Base-by-base conservation (phyloP, 2,113 vertebrate species). In the Leuciscus idus region DNA sequence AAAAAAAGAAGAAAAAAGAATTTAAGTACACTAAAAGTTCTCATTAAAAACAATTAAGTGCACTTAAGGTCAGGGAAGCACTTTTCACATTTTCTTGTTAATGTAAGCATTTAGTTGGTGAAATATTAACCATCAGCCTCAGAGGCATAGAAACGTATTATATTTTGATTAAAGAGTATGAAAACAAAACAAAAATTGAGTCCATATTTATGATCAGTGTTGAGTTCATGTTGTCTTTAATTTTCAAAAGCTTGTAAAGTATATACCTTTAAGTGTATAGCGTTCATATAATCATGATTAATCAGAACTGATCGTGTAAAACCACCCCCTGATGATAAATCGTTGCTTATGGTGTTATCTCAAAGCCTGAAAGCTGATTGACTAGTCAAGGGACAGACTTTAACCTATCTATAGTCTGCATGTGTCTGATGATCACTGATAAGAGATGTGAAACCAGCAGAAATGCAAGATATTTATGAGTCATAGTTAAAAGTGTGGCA, bases 281-380 rank as follows among this genome's bases (percentile, higher is more conserved):
- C 4, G 1, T 17, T 15, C 2, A 8, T 50, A 50, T 6, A 21
- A 57, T 57, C 4, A 73, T 73, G 33, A 43, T 48, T 59, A 2
- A n/a, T 61, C 76, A 36, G 30, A 26, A n/a, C 28, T 78, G 4
- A 78, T 78, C 17, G 13, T 55, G 75, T 17, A 57, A 55, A 36
- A 59, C 28, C 52, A n/a, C 23, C 52, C 2, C 10, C 52, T 39
- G 55, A n/a, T 43, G 57, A n/a, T 36, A 43, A 59, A 59, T 3
- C 15, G 21, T 43, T 8, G 6, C 36, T n/a, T 43, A 13, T 36
- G 52, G 21, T 57, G 75, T 77, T 9, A 78, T 78, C 30, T 36
- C 19, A 78, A 61, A 80, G 23, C 33, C 57, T 80, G 12, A 80
- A 80, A 80, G 33, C 55, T 62, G 23, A 61, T 80, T 80, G 55